Percentiles rank a stretch among this genome's conserved stretches.
Conservation (phyloP, 2,797 vertebrate genomes). For the Pipistrellus pygmaeus region DNA sequence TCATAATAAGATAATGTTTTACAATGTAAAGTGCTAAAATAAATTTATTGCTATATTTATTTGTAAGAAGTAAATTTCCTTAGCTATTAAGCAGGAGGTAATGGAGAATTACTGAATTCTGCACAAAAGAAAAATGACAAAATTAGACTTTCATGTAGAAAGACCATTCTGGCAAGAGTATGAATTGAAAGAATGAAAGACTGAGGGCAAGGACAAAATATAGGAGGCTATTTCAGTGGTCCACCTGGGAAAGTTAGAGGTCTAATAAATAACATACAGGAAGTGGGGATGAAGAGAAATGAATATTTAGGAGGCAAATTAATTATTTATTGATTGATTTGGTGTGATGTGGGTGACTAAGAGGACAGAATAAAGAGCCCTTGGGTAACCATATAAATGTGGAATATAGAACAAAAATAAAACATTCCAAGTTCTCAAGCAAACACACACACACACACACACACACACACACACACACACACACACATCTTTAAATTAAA, state of each 20-base stretch:
- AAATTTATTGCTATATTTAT: not conserved
- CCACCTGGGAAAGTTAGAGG: not conserved
- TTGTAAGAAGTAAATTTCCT: not conserved
- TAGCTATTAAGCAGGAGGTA: not conserved
- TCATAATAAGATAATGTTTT: not conserved
- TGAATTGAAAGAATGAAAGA: not conserved
- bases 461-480: too few species aligned
- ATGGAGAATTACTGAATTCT: not conserved
- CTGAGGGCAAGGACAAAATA: not conserved
- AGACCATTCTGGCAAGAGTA: not conserved
- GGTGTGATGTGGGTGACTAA: not conserved
- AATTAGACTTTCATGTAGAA: slow-evolving; percentile 49
- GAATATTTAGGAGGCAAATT: not conserved
- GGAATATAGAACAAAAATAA: not conserved
- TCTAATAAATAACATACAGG: not conserved
- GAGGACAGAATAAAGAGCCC: not conserved
- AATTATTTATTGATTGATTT: slow-evolving; percentile 11
- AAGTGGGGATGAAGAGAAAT: not conserved
- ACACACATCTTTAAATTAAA: not conserved
- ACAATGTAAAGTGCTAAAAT: not conserved
- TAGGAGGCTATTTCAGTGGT: not conserved
- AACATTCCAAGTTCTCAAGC: not conserved
- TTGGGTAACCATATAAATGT: not conserved
- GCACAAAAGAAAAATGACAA: slow-evolving; percentile 2
- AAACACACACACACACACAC: too few species aligned